A percentile compares a stretch with the other conserved stretches of the same genome.
phyloP scores from a whole-genome alignment of 2,888 invertebrate genomes.

The Cremastinae sp. region DNA sequence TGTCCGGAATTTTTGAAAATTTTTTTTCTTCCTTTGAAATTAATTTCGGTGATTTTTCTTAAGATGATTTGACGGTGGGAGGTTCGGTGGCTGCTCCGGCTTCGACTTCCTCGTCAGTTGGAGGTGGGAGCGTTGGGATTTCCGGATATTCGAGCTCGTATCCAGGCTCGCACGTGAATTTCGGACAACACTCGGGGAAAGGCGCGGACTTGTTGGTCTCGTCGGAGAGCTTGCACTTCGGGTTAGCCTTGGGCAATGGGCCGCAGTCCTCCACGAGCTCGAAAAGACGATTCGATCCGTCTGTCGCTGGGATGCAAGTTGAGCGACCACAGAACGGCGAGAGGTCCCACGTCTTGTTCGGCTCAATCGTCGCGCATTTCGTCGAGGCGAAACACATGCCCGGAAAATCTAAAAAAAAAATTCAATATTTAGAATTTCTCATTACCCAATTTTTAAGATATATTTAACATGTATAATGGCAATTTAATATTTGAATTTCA shows the following conservation, averaged over 20 bases:
- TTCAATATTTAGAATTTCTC: neutral
- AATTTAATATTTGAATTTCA: no score
- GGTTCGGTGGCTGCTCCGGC: conserved; percentile 74
- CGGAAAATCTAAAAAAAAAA: conserved; percentile 87
- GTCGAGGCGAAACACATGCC: conserved; percentile 96
- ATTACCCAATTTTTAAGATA: no score
- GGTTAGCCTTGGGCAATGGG: conserved; percentile 92
- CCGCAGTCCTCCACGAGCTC: conserved; percentile 95
- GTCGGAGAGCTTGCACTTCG: conserved; percentile 93
- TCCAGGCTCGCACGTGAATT: conserved; percentile 92
- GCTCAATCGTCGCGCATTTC: conserved; percentile 92
- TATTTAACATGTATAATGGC: no score
- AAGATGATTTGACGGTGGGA: conserved; percentile 59
- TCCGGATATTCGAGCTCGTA: conserved; percentile 93
- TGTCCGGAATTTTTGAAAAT: neutral
- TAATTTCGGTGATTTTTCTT: neutral
- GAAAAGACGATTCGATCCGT: conserved; percentile 87
- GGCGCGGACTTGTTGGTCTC: conserved; percentile 94
- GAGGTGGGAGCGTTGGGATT: conserved; percentile 83
- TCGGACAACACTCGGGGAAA: conserved; percentile 93
- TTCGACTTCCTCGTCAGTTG: conserved; percentile 76
- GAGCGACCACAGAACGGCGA: conserved; percentile 95
- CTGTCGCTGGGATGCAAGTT: conserved; percentile 91
- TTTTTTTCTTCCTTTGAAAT: neutral
- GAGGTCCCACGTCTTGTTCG: conserved; percentile 92